phyloP scores from a whole-genome alignment of 2,888 invertebrate species.

The Deilephila elpenor region DNA sequence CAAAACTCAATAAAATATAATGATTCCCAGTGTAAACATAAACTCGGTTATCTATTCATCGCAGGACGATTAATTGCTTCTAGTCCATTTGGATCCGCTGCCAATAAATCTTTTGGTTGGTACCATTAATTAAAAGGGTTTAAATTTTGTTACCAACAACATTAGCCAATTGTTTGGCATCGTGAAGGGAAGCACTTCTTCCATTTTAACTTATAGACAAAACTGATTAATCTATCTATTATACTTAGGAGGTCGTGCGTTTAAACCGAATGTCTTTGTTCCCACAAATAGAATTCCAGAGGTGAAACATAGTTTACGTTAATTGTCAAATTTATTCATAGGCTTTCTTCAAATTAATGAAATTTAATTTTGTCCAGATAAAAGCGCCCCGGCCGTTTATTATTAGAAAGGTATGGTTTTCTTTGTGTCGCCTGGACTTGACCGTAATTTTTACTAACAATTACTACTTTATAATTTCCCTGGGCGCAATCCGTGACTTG shows the following conservation, averaged over 20 bases:
- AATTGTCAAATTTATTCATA: slow-evolving; percentile 17
- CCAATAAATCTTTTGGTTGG: slow-evolving; percentile 47
- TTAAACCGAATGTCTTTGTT: slow-evolving; percentile 18
- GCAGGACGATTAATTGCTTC: slow-evolving; percentile 44
- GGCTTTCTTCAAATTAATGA: slow-evolving; percentile 12
- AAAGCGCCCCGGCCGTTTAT: neutral
- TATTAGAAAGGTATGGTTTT: neutral
- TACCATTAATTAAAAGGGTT: slow-evolving; percentile 48
- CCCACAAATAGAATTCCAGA: slow-evolving; percentile 8
- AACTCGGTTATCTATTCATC: slow-evolving; percentile 38
- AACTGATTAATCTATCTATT: slow-evolving; percentile 18
- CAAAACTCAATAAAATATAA: slow-evolving; percentile 21
- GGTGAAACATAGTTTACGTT: neutral
- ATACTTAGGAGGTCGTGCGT: neutral
- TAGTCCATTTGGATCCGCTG: slow-evolving; percentile 39
- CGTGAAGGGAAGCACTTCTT: slow-evolving; percentile 19
- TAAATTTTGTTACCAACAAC: slow-evolving; percentile 41
- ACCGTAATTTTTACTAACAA: neutral
- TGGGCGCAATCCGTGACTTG: neutral
- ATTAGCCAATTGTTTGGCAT: slow-evolving; percentile 25
- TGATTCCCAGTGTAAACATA: slow-evolving; percentile 34
- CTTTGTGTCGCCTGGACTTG: neutral
- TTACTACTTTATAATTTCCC: neutral
- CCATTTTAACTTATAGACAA: neutral
- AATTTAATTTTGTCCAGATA: neutral